Evolutionary conservation across 1,140 invertebrate genomes (phyloP).

Genomic region (Zelostemma sp.): DNA sequence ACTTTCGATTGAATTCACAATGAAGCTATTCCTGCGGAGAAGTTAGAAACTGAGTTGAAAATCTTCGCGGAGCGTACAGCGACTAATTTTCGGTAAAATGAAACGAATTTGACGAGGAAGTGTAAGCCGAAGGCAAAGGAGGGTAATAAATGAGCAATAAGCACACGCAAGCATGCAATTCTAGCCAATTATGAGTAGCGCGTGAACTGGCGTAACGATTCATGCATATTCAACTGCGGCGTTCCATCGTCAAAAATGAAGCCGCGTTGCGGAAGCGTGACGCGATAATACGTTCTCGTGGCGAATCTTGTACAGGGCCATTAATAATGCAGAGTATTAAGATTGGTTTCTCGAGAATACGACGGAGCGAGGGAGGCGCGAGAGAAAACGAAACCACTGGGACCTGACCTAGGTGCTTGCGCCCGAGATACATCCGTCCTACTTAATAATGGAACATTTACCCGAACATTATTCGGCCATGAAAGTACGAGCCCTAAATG

Average conservation of each 20-base stretch:
- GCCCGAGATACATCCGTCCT: constrained; percentile 48
- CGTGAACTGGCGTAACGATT: neutral
- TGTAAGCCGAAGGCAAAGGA: neutral
- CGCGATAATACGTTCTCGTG: constrained; percentile 35
- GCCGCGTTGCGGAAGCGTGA: constrained; percentile 1
- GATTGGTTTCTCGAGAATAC: constrained; percentile 56
- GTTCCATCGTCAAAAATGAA: constrained; percentile 3
- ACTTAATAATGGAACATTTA: constrained; percentile 51
- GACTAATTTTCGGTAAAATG: too few relatives aligned
- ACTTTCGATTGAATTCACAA: too few relatives aligned
- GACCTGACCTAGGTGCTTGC: constrained; percentile 53
- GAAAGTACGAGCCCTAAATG: neutral
- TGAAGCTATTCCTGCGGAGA: too few relatives aligned
- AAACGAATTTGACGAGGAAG: too few relatives aligned
- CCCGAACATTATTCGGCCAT: constrained; percentile 11
- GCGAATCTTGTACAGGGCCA: constrained; percentile 47
- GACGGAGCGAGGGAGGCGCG: neutral
- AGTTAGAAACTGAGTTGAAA: too few relatives aligned
- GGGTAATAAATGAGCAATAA: neutral
- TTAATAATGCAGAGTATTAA: constrained; percentile 64
- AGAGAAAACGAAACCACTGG: constrained; percentile 44
- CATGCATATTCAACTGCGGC: constrained; percentile 7
- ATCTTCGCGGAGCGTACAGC: too few relatives aligned
- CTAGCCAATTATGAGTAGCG: constrained; percentile 1
- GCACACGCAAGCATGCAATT: neutral